phyloP scores from a whole-genome alignment of 2,797 vertebrate genomes.

The Tenualosa thibaudeaui region DNA sequence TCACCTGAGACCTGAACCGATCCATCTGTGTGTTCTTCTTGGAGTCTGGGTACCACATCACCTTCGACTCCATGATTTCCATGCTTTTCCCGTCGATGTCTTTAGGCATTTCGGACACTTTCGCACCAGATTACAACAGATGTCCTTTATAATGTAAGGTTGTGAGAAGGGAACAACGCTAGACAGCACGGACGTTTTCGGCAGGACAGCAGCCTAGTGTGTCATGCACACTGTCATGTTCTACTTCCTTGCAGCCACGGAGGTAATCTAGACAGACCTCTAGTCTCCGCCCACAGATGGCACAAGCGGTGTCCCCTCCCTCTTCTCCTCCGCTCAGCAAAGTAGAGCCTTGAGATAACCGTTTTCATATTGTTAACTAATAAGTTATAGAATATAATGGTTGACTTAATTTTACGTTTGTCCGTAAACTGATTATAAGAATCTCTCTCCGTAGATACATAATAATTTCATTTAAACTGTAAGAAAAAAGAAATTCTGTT shows the following conservation, averaged over 20 bases:
- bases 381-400: background rate
- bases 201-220: background rate
- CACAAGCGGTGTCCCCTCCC: background rate
- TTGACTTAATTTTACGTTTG: background rate
- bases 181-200: background rate
- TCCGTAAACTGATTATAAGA: too few species aligned
- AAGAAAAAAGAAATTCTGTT: too few species aligned
- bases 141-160: constrained; percentile 7
- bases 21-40: constrained; percentile 92
- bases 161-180: background rate
- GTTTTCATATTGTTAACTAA: background rate
- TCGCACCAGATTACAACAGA: constrained; percentile 10
- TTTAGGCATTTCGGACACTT: constrained; percentile 72
- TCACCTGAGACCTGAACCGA: constrained; percentile 82
- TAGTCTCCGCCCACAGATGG: constrained; percentile 32
- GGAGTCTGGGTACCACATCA: constrained; percentile 93
- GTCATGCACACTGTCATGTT: constrained; percentile 21
- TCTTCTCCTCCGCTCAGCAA: background rate
- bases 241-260: background rate
- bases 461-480: too few species aligned
- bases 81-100: constrained; percentile 71
- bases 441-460: too few species aligned
- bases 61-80: constrained; percentile 87
- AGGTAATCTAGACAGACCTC: background rate
- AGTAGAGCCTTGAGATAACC: background rate